Evolutionary conservation across 2,797 vertebrate genomes (phyloP).

Genomic region (Gymnoscopelus microlampas): DNA sequence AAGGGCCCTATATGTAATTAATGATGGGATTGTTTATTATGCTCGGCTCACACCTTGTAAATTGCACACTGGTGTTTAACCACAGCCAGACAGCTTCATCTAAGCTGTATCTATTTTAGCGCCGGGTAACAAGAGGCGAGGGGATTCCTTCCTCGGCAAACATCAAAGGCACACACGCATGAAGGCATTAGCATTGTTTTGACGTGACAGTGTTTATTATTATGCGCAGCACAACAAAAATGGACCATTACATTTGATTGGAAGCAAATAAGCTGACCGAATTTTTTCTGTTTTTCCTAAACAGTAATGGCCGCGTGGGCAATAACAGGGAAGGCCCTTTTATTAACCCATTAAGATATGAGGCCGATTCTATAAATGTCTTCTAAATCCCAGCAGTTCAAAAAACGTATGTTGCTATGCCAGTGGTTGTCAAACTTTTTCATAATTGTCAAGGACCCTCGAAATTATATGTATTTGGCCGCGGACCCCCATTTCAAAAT

Average conservation of each 20-base stretch:
- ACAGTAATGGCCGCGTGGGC: neutral
- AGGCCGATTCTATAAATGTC: too few relatives aligned
- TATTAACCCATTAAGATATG: too few relatives aligned
- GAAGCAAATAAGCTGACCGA: conserved; percentile 2
- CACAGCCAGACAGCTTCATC: conserved; percentile 25
- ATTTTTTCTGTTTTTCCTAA: neutral
- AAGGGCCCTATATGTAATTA: neutral
- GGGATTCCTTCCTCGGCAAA: neutral
- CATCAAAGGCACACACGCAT: conserved; percentile 2
- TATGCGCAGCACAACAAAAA: neutral
- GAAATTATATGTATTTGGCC: too few relatives aligned
- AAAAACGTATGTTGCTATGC: too few relatives aligned
- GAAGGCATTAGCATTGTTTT: neutral
- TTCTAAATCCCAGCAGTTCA: too few relatives aligned
- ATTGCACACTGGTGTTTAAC: conserved; percentile 38
- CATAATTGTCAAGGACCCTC: too few relatives aligned
- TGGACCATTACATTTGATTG: conserved; percentile 1
- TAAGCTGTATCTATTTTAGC: conserved; percentile 3
- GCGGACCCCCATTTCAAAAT: too few relatives aligned
- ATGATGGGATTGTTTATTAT: neutral
- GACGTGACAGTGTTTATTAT: conserved; percentile 2
- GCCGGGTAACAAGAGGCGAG: conserved; percentile 38
- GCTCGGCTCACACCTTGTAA: neutral
- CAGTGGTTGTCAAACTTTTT: too few relatives aligned
- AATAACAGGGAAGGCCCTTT: neutral